Evolutionary conservation across 2,797 vertebrate genomes (phyloP), one percentile per base, ranked within the genome.

Genomic region (Brachymystax lenok): DNA sequence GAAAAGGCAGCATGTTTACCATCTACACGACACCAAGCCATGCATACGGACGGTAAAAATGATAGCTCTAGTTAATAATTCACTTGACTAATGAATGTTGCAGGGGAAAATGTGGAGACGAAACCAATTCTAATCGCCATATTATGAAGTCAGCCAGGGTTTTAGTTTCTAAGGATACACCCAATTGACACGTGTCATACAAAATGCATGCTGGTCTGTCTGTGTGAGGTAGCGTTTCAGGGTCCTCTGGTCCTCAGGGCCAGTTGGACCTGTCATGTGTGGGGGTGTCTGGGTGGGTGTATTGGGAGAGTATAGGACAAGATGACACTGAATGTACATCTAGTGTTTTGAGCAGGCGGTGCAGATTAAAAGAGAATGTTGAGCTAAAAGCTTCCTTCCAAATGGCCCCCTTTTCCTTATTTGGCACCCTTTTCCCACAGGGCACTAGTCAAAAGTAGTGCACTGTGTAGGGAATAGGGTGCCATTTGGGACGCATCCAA

Each of bases 41-140:
- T 82, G 92, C 89, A 46, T 46, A 46, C 10, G 40, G 40, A 40
- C 7, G 87, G 96, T 95, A 96, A 97, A 97, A 96, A 91, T 88
- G 95, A 97, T 96, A 95, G 93, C 80, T 54, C 85, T 93, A 74
- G 87, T 98, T 90, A 97, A 97, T 97, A 95, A 98, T 98, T 96
- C 88, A 98, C 87, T 89, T 85, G 86, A 73, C 93, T 96, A 95
- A 97, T 97, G 92, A 97, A 97, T 96, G 92, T 96, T 96, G 95
- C 94, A 96, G 93, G 88, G 92, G 92, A 46, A 94, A 93, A 94
- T 93, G 91, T 92, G 91, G 93, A 46, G 95, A 89, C 93, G 89
- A 95, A 95, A 96, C 94, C 95, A 90, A 74, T 93, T 95, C 94
- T 95, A 93, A 95, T 96, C 93, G 91, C 93, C 93, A 93, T 94